A percentile compares a stretch with the other conserved stretches of the same genome.
Evolutionary conservation across 2,888 invertebrate genomes (phyloP).

Genomic region (Megamerina dolium): DNA sequence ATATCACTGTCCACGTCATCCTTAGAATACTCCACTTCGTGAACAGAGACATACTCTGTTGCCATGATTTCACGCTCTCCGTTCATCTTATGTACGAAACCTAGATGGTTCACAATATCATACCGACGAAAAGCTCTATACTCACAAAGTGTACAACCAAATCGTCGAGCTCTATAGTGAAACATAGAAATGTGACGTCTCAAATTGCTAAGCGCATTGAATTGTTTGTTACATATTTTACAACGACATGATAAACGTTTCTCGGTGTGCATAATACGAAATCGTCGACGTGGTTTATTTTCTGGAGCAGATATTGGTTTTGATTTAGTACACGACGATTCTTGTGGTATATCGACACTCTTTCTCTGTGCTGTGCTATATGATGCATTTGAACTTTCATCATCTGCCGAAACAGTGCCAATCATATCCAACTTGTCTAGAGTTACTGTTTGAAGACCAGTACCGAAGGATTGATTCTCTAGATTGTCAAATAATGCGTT

Average conservation of each 20-base stretch:
- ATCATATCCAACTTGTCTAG: constrained; percentile 32
- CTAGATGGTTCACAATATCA: constrained; percentile 62
- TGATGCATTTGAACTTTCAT: background rate
- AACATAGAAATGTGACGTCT: constrained; percentile 50
- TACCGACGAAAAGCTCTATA: constrained; percentile 62
- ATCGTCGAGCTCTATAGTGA: constrained; percentile 54
- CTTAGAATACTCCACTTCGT: constrained; percentile 40
- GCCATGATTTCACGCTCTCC: constrained; percentile 52
- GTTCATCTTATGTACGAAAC: constrained; percentile 56
- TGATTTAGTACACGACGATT: constrained; percentile 22
- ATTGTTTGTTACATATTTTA: constrained; percentile 46
- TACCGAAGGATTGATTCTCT: constrained; percentile 33
- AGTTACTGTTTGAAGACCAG: constrained; percentile 39
- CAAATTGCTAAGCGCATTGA: constrained; percentile 45
- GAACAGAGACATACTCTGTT: constrained; percentile 40
- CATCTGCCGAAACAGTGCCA: background rate
- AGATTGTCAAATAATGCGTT: constrained; percentile 42
- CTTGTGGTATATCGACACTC: background rate
- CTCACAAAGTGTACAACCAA: constrained; percentile 68
- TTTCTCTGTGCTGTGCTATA: constrained; percentile 6
- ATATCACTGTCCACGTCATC: constrained; percentile 46
- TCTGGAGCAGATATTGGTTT: no score
- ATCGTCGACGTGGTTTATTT: constrained; percentile 13
- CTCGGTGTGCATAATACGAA: constrained; percentile 15
- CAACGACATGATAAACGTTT: constrained; percentile 43